Conservation (phyloP, 2,888 invertebrate genomes). For the Standfussiana lucernea region DNA sequence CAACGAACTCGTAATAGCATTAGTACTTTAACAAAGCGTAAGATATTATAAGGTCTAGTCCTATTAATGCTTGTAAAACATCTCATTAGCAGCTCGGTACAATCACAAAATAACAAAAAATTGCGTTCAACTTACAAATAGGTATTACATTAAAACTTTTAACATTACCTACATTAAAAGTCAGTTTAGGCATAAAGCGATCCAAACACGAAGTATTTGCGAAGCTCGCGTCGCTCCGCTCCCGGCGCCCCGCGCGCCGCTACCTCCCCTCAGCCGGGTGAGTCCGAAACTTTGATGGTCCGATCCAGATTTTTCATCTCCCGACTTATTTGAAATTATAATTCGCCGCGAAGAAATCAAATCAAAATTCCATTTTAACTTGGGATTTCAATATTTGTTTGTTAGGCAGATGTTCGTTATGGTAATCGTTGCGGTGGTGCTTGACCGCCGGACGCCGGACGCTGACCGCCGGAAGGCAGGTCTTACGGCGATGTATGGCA, state of each 20-base stretch:
- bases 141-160: conserved; percentile 79
- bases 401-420: conserved; percentile 81
- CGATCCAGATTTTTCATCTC: conserved; percentile 89
- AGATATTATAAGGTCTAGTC: conserved; percentile 46
- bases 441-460: conserved; percentile 57
- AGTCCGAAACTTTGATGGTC: conserved; percentile 86
- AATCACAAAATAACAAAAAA: conserved; percentile 66
- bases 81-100: conserved; percentile 63
- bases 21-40: conserved; percentile 34
- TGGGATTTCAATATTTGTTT: conserved; percentile 88
- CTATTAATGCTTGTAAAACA: conserved; percentile 56
- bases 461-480: not conserved
- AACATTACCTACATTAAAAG: conserved; percentile 84
- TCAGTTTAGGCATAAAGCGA: conserved; percentile 84
- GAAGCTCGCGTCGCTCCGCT: conserved; percentile 54
- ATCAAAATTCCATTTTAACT: conserved; percentile 90
- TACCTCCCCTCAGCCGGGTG: conserved; percentile 60
- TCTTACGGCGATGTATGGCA: not conserved
- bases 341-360: conserved; percentile 87
- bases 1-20: conserved; percentile 46
- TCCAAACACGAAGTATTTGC: conserved; percentile 79
- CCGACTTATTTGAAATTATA: conserved; percentile 89
- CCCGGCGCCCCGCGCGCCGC: conserved; percentile 1
- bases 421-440: conserved; percentile 65
- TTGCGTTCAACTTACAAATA: conserved; percentile 73